Evolutionary conservation across 2,113 vertebrate species (phyloP).

Genomic region (Myodes glareolus): DNA sequence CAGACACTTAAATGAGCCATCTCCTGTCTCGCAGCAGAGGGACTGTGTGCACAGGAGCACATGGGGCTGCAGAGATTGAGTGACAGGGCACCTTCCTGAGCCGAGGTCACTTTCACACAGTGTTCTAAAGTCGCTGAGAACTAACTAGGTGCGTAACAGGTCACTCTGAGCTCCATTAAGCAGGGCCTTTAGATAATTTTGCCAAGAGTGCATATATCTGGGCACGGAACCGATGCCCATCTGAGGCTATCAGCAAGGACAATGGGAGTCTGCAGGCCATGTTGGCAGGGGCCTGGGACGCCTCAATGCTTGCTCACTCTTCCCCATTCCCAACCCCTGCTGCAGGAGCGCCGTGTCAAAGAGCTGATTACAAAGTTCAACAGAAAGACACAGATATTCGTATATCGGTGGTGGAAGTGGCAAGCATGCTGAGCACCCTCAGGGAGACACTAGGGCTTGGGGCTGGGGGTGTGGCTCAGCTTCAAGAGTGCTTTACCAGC

Average conservation of each 20-base stretch:
- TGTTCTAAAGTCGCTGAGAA: not conserved
- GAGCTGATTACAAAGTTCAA: not conserved
- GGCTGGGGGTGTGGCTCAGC: not conserved
- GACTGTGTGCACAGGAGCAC: rapidly evolving
- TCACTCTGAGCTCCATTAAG: conserved; percentile 2
- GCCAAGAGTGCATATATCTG: not conserved
- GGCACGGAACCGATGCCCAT: not conserved
- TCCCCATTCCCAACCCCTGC: not conserved
- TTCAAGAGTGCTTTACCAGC: not conserved
- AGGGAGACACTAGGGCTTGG: not conserved
- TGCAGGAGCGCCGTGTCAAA: not conserved
- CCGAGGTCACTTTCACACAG: not conserved
- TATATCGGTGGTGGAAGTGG: not conserved
- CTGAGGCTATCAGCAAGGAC: not conserved
- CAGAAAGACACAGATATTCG: not conserved
- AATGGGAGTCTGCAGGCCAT: not conserved
- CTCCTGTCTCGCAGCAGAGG: not conserved
- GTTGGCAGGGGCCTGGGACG: not conserved
- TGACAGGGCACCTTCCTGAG: not conserved
- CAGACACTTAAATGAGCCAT: not conserved
- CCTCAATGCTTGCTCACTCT: not conserved
- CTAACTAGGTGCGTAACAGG: not conserved
- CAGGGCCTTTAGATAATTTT: not conserved
- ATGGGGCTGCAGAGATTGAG: not conserved
- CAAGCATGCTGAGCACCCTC: not conserved